These are phyloP conservation scores for Nebria brevicollis DNA, from an alignment of 2,888 invertebrate species.

Conservation along the genomic window DNA sequence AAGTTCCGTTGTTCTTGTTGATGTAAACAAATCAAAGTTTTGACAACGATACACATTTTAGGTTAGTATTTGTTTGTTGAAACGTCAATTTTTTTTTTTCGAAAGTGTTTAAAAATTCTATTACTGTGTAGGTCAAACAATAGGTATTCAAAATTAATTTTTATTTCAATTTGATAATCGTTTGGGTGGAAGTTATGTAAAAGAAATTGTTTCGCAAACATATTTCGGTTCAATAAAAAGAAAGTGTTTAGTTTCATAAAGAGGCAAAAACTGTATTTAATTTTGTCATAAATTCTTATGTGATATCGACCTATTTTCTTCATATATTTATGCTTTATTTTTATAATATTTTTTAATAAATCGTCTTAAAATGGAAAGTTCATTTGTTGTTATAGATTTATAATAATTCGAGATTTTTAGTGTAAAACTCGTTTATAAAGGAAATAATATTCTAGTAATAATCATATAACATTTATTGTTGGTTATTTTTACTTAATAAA, in stretches of 20 bases:
- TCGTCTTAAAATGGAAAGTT: too few species aligned
- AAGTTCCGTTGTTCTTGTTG: slow-evolving; percentile 1
- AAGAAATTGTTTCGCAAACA: not conserved
- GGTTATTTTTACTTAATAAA: too few species aligned
- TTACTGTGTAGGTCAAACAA: not conserved
- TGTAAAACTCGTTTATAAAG: too few species aligned
- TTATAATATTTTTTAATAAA: not conserved
- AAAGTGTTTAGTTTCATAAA: not conserved
- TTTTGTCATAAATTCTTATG: not conserved
- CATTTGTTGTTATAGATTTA: too few species aligned
- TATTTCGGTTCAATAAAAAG: not conserved
- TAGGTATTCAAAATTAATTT: not conserved
- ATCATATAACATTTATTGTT: too few species aligned
- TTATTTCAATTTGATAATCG: not conserved
- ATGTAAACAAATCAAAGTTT: not conserved
- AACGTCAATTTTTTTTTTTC: not conserved
- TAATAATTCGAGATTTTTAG: too few species aligned
- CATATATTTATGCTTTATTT: not conserved
- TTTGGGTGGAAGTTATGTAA: not conserved
- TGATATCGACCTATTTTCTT: not conserved
- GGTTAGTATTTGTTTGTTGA: not conserved
- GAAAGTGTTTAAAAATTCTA: not conserved
- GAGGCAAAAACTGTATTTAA: not conserved
- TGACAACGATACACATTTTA: not conserved
- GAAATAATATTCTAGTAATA: too few species aligned